These are phyloP conservation scores for Platynereis dumerilii DNA, from an alignment of 2,888 invertebrate genomes.

Conservation along the genomic window DNA sequence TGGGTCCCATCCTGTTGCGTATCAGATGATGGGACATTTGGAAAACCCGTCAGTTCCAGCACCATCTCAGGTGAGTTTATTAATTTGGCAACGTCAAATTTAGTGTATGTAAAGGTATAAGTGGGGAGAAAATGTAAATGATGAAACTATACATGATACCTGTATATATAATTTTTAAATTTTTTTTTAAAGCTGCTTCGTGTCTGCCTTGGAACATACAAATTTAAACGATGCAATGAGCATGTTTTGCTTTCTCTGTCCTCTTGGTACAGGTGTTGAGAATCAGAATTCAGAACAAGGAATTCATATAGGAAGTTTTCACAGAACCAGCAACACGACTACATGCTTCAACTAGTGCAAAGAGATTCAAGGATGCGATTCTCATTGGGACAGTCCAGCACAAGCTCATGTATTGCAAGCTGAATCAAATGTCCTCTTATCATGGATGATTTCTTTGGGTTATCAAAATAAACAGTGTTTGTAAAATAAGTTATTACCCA, in stretches of 20 bases:
- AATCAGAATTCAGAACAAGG: not conserved
- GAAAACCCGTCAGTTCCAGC: slow-evolving; percentile 5
- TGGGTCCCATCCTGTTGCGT: slow-evolving; percentile 12
- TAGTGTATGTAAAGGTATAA: too few relatives aligned
- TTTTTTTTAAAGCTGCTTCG: too few relatives aligned
- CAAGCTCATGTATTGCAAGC: slow-evolving; percentile 15
- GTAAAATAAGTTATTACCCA: too few relatives aligned
- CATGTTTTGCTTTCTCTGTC: too few relatives aligned
- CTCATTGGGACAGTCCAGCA: slow-evolving; percentile 13
- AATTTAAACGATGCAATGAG: too few relatives aligned
- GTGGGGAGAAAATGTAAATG: too few relatives aligned
- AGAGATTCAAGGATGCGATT: slow-evolving; percentile 12
- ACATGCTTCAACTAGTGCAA: slow-evolving; percentile 4
- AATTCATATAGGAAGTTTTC: not conserved
- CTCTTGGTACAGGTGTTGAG: too few relatives aligned
- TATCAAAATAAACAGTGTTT: too few relatives aligned
- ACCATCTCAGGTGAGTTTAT: slow-evolving; percentile 24
- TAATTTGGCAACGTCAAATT: not conserved
- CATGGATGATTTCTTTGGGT: too few relatives aligned
- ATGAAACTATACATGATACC: too few relatives aligned
- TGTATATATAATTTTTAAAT: too few relatives aligned
- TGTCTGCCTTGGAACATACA: too few relatives aligned
- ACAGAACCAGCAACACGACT: not conserved
- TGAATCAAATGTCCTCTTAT: not conserved
- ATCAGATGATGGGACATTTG: not conserved